These are phyloP conservation scores for Ylistrum balloti DNA, from an alignment of 1,140 invertebrate genomes.

Conservation along the genomic window DNA sequence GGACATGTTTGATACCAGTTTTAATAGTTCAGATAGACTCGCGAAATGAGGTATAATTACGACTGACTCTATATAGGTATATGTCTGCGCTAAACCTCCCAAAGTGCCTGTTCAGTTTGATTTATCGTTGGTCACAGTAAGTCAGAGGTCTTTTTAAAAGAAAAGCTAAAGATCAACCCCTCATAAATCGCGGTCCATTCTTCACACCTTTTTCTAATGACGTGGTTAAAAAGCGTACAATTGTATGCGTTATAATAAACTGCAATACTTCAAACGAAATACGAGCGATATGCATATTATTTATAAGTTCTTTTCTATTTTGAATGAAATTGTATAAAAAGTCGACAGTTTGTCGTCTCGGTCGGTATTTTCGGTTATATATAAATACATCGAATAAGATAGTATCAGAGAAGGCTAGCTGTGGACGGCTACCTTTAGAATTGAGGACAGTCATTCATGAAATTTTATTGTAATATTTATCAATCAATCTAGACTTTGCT, in stretches of 20 bases:
- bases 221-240: background rate
- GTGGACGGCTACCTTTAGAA: background rate
- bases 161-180: background rate
- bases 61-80: background rate
- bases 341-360: background rate
- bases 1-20: background rate
- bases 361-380: background rate
- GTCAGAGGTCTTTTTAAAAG: constrained; percentile 5
- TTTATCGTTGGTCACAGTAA: background rate
- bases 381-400: background rate
- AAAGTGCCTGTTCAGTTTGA: background rate
- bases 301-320: background rate
- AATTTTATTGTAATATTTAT: background rate
- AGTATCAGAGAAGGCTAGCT: background rate
- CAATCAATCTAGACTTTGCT: background rate
- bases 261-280: constrained; percentile 5
- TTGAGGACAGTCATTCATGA: background rate
- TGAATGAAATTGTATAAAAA: constrained; percentile 17
- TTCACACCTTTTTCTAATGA: background rate
- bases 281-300: background rate
- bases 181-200: background rate
- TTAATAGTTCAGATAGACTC: background rate
- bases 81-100: background rate
- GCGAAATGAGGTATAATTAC: background rate
- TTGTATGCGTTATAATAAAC: background rate